Evolutionary conservation across 2,888 invertebrate species (phyloP).

Genomic region (Dryobota labecula): DNA sequence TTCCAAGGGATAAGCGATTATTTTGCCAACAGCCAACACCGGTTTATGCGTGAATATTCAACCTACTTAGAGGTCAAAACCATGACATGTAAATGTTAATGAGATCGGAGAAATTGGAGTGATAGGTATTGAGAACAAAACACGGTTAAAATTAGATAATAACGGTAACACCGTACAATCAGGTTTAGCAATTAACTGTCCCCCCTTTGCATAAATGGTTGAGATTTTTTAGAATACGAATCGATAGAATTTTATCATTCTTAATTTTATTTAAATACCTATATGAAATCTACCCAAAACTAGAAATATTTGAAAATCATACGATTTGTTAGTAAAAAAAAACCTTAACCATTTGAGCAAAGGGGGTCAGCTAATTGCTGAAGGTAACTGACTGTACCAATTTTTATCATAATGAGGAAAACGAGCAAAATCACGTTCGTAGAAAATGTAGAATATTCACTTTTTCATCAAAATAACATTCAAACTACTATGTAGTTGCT

Average conservation of each 20-base stretch:
- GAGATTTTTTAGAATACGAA: too few relatives aligned
- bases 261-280: too few relatives aligned
- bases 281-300: too few relatives aligned
- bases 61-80: constrained; percentile 39
- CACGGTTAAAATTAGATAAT: constrained; percentile 15
- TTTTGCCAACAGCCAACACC: constrained; percentile 21
- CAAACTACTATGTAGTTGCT: background rate
- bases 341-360: too few relatives aligned
- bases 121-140: background rate
- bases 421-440: background rate
- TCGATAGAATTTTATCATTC: too few relatives aligned
- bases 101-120: constrained; percentile 37
- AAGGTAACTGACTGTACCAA: too few relatives aligned
- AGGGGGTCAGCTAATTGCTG: too few relatives aligned
- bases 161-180: constrained; percentile 32
- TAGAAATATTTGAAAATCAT: too few relatives aligned
- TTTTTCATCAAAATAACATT: background rate
- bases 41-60: constrained; percentile 28
- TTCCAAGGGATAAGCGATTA: background rate
- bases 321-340: too few relatives aligned
- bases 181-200: too few relatives aligned
- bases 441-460: background rate
- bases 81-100: constrained; percentile 33
- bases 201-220: too few relatives aligned
- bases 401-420: constrained; percentile 1